Evolutionary conservation across 2,797 vertebrate genomes (phyloP), one percentile per base, ranked within the genome.

Genomic region (Heteromormyrus szaboi): DNA sequence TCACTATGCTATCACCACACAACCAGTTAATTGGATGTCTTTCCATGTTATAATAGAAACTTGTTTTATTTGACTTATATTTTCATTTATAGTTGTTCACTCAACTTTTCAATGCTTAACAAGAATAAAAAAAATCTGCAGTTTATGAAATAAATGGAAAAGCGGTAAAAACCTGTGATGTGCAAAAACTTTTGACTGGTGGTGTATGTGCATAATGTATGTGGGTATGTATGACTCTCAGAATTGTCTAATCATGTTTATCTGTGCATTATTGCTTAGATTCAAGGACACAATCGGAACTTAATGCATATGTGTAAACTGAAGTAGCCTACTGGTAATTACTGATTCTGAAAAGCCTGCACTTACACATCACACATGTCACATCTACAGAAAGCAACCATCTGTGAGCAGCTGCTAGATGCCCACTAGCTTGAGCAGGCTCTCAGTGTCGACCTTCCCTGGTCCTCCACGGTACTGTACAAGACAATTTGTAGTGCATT

Each of bases 331-430:
- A 65, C 41, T 68, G 51, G 84, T 81, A 87, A 84, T 89, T 65
- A 87, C 46, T 89, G 83, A 89, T 90, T 85, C 87, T 88, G 83
- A 79, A 48, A 79, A 25, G 85, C 53, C 88, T 89, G 76, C 37
- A 87, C 68, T 88, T 85, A 79, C 19, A n/a, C 76, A 22, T 88
- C 54, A 88, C 89, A 88, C n/a, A 19, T 89, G 83, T 87, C 87
- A 44, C 19, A 41, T 29, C 44, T 56, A 51, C 33, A 85, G 62
- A 76, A 86, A 54, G 62, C 87, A 85, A 41, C 33, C 50, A 90
- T 51, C 88, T 62, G 46, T 87, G 72, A 90, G 53, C 89, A 53
- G 59, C 81, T 89, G 90, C 12, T 17, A 54, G 65, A 22, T 41
- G 46, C 7, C 12, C 14, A 22, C 87, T 46, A 87, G 72, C 54